A percentile compares a stretch with the other conserved stretches of the same genome.
phyloP scores from a whole-genome alignment of 2,113 vertebrate species.

The Australoheros scitulus region DNA sequence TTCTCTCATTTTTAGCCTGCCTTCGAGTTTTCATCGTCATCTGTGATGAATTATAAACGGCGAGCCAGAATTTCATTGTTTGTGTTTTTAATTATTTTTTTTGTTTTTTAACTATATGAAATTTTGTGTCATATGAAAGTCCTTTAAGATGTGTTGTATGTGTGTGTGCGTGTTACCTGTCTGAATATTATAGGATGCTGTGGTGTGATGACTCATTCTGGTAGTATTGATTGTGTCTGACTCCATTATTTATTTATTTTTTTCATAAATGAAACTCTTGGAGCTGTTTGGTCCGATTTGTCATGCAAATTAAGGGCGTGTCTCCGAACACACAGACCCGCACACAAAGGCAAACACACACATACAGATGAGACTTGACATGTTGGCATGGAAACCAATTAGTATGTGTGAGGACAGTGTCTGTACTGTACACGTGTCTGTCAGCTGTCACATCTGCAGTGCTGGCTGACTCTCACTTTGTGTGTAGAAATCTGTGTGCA shows the following conservation, averaged over 20 bases:
- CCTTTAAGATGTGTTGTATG: background rate
- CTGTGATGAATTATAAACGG: slow-evolving; percentile 57
- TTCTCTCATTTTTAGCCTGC: slow-evolving; percentile 48
- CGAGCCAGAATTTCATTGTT: background rate
- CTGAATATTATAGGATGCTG: background rate
- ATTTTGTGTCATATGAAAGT: background rate
- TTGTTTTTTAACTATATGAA: background rate
- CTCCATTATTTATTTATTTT: background rate
- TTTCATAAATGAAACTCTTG: background rate
- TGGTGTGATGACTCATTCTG: background rate
- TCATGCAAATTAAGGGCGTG: background rate
- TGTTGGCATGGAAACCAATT: slow-evolving; percentile 51
- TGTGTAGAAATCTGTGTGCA: background rate
- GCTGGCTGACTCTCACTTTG: background rate
- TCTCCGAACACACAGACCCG: background rate
- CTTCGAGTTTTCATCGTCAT: slow-evolving; percentile 33
- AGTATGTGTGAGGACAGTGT: background rate
- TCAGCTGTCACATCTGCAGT: background rate
- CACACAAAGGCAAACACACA: slow-evolving; percentile 1
- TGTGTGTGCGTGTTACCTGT: background rate
- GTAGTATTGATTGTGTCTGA: background rate
- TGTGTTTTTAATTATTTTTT: background rate
- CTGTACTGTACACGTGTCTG: background rate
- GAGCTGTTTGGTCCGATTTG: background rate
- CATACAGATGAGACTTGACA: slow-evolving; percentile 9